Evolutionary conservation across 2,888 invertebrate species (phyloP), one percentile per base, ranked within the genome.

Genomic region (Hydropsyche betteni): DNA sequence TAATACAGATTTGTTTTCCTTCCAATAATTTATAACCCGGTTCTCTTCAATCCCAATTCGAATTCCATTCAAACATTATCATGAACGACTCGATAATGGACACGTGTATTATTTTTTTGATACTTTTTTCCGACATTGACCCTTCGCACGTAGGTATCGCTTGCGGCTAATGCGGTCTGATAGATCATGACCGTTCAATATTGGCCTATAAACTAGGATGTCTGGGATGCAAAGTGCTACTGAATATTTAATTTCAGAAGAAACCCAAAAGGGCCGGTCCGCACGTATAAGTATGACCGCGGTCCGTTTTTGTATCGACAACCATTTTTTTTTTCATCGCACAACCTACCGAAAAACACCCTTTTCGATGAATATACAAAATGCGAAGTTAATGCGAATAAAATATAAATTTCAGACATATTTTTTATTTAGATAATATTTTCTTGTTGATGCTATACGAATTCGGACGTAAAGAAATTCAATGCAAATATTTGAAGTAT

Each of bases 181-280:
- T 79, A 73, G 75, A 71, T 76, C 77, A 76, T 78, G 77, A 55
- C 75, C 76, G 74, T 72, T 75, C 77, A 74, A 69, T 75, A 77
- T 75, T 73, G 70, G 44, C 75, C 79, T 75, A 79, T 79, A 78
- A 78, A 79, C 71, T 76, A 68, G 77, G 74, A 74, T 74, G 77
- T 76, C 78, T 76, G 75, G 74, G 76, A 79, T 79, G 79, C 79
- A 79, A 79, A 79, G 78, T 78, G 78, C 74, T 76, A 68, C 76
- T 79, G 77, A 79, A 79, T 79, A 77, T 76, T 79, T 79, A 77
- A 79, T 76, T 72, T 58, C 36, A 44, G 36, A 58, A 10, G 58
- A 52, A 58, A 36, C 36, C 72, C 34, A 14, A 44, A 44, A 44
- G 24, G 16, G 52, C 71, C 33, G 55, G 53, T 55, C 61, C 61